A percentile compares a stretch with the other conserved stretches of the same genome.
phyloP scores from a whole-genome alignment of 2,888 invertebrate species.

The Sinohyriopsis cumingii region DNA sequence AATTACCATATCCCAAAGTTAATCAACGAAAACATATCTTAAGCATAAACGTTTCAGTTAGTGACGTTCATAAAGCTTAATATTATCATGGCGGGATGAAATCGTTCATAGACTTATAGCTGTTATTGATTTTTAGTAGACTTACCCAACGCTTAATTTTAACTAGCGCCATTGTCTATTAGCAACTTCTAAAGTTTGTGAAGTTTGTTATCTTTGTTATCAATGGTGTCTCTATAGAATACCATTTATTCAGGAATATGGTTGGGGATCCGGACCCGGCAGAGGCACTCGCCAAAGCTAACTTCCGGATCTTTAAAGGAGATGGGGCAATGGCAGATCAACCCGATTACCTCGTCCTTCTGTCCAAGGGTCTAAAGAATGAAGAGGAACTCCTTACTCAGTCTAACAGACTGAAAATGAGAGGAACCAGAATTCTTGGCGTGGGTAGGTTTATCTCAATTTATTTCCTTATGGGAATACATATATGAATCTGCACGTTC shows the following conservation, averaged over 20 bases:
- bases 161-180: neutral
- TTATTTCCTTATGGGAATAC: too few species aligned
- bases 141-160: too few species aligned
- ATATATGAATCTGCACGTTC: too few species aligned
- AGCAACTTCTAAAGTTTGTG: too few species aligned
- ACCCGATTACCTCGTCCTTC: conserved; percentile 57
- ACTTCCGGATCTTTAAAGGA: conserved; percentile 43
- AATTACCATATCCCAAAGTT: too few species aligned
- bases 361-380: conserved; percentile 54
- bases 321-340: conserved; percentile 43
- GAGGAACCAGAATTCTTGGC: conserved; percentile 53
- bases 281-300: conserved; percentile 50
- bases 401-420: conserved; percentile 53
- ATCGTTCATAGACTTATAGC: too few species aligned
- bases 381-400: conserved; percentile 39
- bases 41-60: too few species aligned
- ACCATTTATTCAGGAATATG: conserved; percentile 33
- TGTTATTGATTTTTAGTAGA: too few species aligned
- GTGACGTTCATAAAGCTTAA: too few species aligned
- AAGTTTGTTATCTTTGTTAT: neutral
- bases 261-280: conserved; percentile 56
- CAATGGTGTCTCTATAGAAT: neutral
- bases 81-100: too few species aligned
- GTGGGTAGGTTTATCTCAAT: conserved; percentile 39
- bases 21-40: too few species aligned